Conservation (phyloP, 2,888 invertebrate species). For the Microctonus brassicae region DNA sequence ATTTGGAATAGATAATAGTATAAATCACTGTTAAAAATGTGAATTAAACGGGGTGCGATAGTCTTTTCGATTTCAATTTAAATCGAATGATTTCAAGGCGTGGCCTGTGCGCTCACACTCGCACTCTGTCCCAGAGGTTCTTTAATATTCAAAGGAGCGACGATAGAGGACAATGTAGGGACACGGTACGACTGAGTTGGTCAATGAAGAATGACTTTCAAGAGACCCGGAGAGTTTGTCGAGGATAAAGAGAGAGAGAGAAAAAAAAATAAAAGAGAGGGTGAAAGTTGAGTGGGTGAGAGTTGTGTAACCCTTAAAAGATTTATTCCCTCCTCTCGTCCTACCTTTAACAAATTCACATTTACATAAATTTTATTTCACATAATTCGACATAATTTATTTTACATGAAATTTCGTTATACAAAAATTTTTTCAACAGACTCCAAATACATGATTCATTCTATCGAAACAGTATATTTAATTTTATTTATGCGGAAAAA, state of each 20-base stretch:
- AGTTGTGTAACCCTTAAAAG: slow-evolving; percentile 7
- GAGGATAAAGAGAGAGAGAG: not conserved
- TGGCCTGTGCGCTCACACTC: slow-evolving; percentile 34
- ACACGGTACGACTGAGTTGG: slow-evolving; percentile 36
- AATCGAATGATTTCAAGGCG: slow-evolving; percentile 51
- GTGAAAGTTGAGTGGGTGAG: not conserved
- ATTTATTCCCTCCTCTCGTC: slow-evolving; percentile 24
- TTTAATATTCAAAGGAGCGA: slow-evolving; percentile 38
- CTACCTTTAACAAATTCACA: slow-evolving; percentile 15
- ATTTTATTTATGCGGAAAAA: not conserved
- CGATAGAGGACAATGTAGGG: slow-evolving; percentile 28
- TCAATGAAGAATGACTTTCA: slow-evolving; percentile 50
- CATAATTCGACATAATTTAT: not conserved
- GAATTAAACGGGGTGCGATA: slow-evolving; percentile 20
- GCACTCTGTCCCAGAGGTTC: slow-evolving; percentile 29
- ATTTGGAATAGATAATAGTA: slow-evolving; percentile 1
- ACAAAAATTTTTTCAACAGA: not conserved
- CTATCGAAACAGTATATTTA: not conserved
- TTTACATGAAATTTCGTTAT: not conserved
- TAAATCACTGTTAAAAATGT: slow-evolving; percentile 24
- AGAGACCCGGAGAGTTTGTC: slow-evolving; percentile 8
- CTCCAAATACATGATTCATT: not conserved
- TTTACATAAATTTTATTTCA: not conserved
- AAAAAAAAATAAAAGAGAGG: not conserved
- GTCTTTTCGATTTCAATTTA: slow-evolving; percentile 51